Evolutionary conservation across 1,140 invertebrate genomes (phyloP).

Genomic region (Tyrophagus putrescentiae): DNA sequence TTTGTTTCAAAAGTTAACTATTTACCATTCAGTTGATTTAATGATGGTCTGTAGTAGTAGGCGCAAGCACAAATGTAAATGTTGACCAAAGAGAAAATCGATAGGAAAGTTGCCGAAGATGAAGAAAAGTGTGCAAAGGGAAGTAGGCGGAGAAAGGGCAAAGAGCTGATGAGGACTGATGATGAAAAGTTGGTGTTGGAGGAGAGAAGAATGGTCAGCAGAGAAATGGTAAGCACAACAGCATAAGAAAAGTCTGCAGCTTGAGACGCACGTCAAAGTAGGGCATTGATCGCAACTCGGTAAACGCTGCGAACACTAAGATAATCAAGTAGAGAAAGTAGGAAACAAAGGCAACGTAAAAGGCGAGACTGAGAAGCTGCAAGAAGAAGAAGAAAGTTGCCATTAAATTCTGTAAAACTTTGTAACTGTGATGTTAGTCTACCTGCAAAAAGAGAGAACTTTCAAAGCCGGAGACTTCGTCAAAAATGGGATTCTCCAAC

Average conservation of each 20-base stretch:
- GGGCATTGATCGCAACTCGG: conserved; percentile 84
- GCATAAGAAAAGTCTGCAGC: conserved; percentile 70
- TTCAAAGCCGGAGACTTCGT: conserved; percentile 45
- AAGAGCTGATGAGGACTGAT: not conserved
- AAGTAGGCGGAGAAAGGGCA: conserved; percentile 22
- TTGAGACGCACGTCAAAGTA: conserved; percentile 86
- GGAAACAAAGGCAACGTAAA: conserved; percentile 63
- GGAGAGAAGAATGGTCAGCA: conserved; percentile 40
- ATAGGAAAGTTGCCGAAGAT: conserved; percentile 22
- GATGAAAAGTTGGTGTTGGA: not conserved
- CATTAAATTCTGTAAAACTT: conserved; percentile 1
- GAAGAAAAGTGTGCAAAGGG: conserved; percentile 21
- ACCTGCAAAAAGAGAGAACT: conserved; percentile 9
- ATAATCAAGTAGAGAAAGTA: conserved; percentile 72
- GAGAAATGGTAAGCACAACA: conserved; percentile 61
- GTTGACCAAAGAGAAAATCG: conserved; percentile 21
- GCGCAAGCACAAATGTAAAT: conserved; percentile 21
- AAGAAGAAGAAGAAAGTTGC: conserved; percentile 25
- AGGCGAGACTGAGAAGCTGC: conserved; percentile 52
- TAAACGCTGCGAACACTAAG: conserved; percentile 73
- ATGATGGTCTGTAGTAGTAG: conserved; percentile 23
- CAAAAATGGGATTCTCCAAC: conserved; percentile 77
- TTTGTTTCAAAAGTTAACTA: conserved; percentile 3
- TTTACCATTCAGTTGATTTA: conserved; percentile 17
- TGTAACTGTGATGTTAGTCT: not conserved